phyloP scores from a whole-genome alignment of 2,113 vertebrate species.

The Trematocara nigrifrons region DNA sequence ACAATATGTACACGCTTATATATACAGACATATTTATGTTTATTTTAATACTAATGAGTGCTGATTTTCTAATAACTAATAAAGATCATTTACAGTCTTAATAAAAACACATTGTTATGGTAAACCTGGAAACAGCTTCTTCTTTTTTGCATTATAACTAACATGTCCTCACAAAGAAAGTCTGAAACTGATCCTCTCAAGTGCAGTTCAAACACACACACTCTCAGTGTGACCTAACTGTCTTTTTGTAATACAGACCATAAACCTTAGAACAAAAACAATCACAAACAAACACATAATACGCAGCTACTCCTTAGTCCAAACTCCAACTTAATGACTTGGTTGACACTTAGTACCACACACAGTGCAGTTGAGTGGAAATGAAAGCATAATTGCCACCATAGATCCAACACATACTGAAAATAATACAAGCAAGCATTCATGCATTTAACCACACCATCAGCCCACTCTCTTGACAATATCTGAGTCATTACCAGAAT shows the following conservation, averaged over 20 bases:
- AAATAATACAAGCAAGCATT: slow-evolving; percentile 69
- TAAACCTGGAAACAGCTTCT: not conserved
- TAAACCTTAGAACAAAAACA: slow-evolving; percentile 48
- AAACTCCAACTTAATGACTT: slow-evolving; percentile 62
- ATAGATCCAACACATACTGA: slow-evolving; percentile 64
- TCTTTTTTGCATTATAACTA: not conserved
- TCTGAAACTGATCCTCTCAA: not conserved
- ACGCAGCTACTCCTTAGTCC: slow-evolving; percentile 49
- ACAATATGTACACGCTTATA: not conserved
- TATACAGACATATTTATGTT: not conserved
- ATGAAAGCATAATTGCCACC: slow-evolving; percentile 70
- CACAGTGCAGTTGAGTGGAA: slow-evolving; percentile 64
- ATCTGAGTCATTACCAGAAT: slow-evolving; percentile 64
- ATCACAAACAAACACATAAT: slow-evolving; percentile 49
- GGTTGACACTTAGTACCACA: slow-evolving; percentile 58
- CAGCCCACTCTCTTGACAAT: slow-evolving; percentile 54
- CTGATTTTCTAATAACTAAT: not conserved
- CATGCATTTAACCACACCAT: slow-evolving; percentile 72
- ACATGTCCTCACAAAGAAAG: not conserved
- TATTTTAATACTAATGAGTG: not conserved
- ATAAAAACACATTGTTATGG: not conserved
- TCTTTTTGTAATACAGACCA: slow-evolving; percentile 54
- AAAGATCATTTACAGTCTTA: not conserved
- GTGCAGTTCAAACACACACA: not conserved
- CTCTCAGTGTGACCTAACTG: slow-evolving; percentile 14